Evolutionary conservation across 1,140 invertebrate species (phyloP), one percentile per base, ranked within the genome.

Genomic region (Agrypnia vestita): DNA sequence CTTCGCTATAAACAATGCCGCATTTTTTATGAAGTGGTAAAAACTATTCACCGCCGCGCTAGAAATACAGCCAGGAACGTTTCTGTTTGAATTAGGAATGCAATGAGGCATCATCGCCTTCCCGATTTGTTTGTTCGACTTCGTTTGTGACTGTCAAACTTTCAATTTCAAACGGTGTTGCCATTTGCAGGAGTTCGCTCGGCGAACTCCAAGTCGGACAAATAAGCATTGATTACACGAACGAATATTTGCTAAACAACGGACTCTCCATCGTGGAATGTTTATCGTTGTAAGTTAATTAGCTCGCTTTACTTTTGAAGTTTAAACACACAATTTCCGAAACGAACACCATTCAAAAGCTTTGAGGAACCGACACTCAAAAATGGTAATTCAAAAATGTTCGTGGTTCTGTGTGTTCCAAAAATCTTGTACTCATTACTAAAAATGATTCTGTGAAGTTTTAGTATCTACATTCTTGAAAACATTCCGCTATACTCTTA

Each of bases 31-130:
- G 25, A 35, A 35, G 25, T 35, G 25, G 25, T 35, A 3, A 35
- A 35, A 35, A 35, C 25, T 35, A 35, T 35, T 35, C 25, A 6
- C 25, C 6, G 6, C 25, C 1, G 25, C 6, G 25, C 6, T 35
- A 35, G 1, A 35, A 35, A 8, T 25, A 21, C 25, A n/a, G 17
- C 15, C 62, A 25, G n/a, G 46, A 55, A 4, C 56, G 67, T 71
- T 79, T 62, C 74, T 69, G 19, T 71, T 35, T 51, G 69, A 79
- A 79, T 61, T 73, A 59, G 61, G 72, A 62, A 61, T 79, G 69
- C 76, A 78, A 78, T 59, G 76, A 53, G 46, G n/a, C 49, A 9
- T 53, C 73, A 75, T n/a, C n/a, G n/a, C n/a, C n/a, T n/a, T n/a
- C n/a, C n/a, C n/a, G n/a, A n/a, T 56, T 59, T 61, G 73, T 56